Percentiles rank a stretch among this genome's conserved stretches.
Evolutionary conservation across 2,797 vertebrate genomes (phyloP).

Genomic region (Sebastes aleutianus): DNA sequence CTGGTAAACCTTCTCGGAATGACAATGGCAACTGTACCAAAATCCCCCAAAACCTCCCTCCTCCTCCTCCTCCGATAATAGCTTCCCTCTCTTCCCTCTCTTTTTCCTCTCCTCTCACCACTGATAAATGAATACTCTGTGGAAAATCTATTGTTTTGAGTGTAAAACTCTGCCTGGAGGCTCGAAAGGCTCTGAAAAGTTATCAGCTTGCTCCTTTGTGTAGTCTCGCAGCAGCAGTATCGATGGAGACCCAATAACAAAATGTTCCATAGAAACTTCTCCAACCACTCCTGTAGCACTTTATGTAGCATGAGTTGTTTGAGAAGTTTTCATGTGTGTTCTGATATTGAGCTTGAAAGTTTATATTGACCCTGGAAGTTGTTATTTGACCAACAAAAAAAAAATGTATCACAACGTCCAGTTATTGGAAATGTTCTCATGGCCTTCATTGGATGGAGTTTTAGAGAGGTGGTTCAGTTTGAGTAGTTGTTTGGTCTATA

Average conservation of each 20-base stretch:
- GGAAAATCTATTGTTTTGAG: constrained; percentile 7
- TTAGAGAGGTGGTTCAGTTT: not conserved
- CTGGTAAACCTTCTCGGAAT: constrained; percentile 68
- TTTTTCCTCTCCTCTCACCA: constrained; percentile 32
- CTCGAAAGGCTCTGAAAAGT: not conserved
- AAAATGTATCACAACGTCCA: not conserved
- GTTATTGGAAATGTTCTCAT: not conserved
- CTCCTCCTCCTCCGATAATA: not conserved
- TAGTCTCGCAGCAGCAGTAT: not conserved
- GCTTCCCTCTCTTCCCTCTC: constrained; percentile 5
- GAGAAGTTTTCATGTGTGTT: not conserved
- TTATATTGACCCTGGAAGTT: not conserved
- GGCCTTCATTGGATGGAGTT: not conserved
- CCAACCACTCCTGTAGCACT: not conserved
- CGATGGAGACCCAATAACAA: not conserved
- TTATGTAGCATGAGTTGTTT: not conserved
- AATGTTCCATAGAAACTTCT: not conserved
- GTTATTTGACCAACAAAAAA: not conserved
- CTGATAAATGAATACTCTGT: constrained; percentile 38
- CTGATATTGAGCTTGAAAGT: not conserved
- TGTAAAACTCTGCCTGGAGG: not conserved
- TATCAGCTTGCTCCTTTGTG: not conserved
- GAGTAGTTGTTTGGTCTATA: too few species aligned
- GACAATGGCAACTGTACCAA: constrained; percentile 75
- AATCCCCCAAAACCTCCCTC: constrained; percentile 21